A percentile compares a stretch with the other conserved stretches of the same genome.
Evolutionary conservation across 2,797 vertebrate genomes (phyloP).

Genomic region (Gymnoscopelus microlampas): DNA sequence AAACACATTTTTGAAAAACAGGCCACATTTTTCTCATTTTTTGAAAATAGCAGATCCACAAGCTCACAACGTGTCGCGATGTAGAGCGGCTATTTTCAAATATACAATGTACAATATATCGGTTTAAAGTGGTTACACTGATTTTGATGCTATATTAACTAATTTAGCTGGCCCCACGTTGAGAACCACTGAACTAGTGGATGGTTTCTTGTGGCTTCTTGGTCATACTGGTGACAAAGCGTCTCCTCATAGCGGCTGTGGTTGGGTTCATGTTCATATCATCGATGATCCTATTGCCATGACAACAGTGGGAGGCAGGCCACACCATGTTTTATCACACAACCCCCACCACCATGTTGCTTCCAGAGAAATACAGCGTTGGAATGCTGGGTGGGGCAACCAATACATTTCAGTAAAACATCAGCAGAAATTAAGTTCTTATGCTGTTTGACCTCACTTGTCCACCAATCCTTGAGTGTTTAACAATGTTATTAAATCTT

Average conservation of each 20-base stretch:
- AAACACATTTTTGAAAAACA: too few relatives aligned
- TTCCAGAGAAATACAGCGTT: constrained; percentile 37
- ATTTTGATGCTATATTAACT: too few relatives aligned
- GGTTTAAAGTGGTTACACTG: too few relatives aligned
- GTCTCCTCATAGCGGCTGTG: constrained; percentile 27
- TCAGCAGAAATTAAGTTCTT: constrained; percentile 25
- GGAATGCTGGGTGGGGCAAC: constrained; percentile 31
- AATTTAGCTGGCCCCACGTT: too few relatives aligned
- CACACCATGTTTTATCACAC: constrained; percentile 59
- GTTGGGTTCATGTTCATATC: constrained; percentile 54
- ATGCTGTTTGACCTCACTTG: neutral
- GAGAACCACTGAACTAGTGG: too few relatives aligned
- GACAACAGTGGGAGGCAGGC: constrained; percentile 62
- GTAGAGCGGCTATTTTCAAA: neutral
- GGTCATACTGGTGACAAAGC: constrained; percentile 12
- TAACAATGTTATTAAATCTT: too few relatives aligned
- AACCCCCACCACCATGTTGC: constrained; percentile 53
- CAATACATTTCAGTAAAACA: constrained; percentile 30
- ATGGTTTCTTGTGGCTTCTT: too few relatives aligned
- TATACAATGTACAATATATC: too few relatives aligned
- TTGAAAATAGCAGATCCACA: too few relatives aligned
- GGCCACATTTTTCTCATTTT: too few relatives aligned
- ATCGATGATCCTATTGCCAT: constrained; percentile 67
- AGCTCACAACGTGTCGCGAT: too few relatives aligned
- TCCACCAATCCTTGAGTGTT: neutral